Percentiles rank a stretch among this genome's conserved stretches.
phyloP scores from a whole-genome alignment of 2,797 vertebrate species.

The Tadarida brasiliensis region DNA sequence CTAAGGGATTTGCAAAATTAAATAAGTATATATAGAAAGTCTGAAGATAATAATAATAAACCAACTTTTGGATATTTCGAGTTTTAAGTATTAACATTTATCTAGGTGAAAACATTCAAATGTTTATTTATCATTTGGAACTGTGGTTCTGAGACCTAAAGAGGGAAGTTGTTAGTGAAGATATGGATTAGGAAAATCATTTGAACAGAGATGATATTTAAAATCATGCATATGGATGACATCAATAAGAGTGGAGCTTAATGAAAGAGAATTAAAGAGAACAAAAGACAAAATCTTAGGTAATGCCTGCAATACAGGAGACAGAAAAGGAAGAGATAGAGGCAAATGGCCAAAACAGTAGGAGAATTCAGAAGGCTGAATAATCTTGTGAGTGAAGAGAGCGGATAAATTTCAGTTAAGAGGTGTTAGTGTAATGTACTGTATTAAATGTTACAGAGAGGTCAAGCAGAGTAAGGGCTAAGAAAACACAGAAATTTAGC shows the following conservation, averaged over 20 bases:
- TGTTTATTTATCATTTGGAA: not conserved
- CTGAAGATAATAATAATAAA: not conserved
- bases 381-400: not conserved
- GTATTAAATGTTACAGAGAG: conserved; percentile 18
- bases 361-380: not conserved
- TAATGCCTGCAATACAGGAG: not conserved
- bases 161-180: not conserved
- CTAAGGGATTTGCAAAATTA: not conserved
- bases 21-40: not conserved
- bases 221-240: not conserved
- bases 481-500: not conserved
- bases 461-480: not conserved
- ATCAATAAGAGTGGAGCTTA: not conserved
- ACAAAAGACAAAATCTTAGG: not conserved
- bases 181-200: not conserved
- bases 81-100: not conserved
- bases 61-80: not conserved
- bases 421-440: not conserved
- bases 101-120: conserved; percentile 12
- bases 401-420: not conserved
- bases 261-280: conserved; percentile 32
- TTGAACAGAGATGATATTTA: not conserved
- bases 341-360: not conserved
- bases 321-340: not conserved
- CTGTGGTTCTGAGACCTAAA: not conserved